Evolutionary conservation across 2,888 invertebrate species (phyloP), one percentile per base, ranked within the genome.

Genomic region (Icerya purchasi): DNA sequence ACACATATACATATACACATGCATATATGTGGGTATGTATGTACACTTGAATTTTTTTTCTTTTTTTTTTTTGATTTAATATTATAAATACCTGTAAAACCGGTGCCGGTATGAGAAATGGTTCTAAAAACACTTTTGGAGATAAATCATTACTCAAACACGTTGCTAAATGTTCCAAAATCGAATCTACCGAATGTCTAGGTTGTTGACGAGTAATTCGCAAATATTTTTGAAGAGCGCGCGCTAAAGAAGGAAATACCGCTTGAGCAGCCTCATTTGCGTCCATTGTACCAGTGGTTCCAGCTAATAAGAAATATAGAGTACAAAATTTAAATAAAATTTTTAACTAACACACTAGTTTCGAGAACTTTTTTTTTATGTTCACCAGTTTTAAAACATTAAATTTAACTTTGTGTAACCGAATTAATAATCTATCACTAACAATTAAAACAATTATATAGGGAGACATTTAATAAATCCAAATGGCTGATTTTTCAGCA

Each of bases 241-340:
- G 80, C 0, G 96, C 92, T 77, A 98, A 84, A 5, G 93, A 92
- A 1, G 96, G 96, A 70, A 98, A 97, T 60, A 98, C 91, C 0
- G 96, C 92, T 71, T 93, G 91, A 0, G 97, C 97, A 2, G 97
- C 96, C 74, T 96, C 96, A 67, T 89, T 82, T 0, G 96, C 86
- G 69, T 94, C 92, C 76, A 98, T 83, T 0, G 87, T 85, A 62
- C 86, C 80, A 0, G 88, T 85, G 0, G 88, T 83, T 25, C 84
- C 81, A 61, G 10, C 14, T 36, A 36, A 36, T 8, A 36, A 8
- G 14, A 5, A 36, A 36, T 36, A 36, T 36, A n/a, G n/a, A n/a
- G n/a, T n/a, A n/a, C n/a, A n/a, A n/a, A n/a, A n/a, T n/a, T n/a
- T n/a, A n/a, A n/a, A n/a, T n/a, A 24, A 53, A 24, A 53, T 49